These are phyloP conservation scores for Hemicentrotus pulcherrimus DNA, from an alignment of 35 echinoderm and acorn worm species.

Conservation along the genomic window DNA sequence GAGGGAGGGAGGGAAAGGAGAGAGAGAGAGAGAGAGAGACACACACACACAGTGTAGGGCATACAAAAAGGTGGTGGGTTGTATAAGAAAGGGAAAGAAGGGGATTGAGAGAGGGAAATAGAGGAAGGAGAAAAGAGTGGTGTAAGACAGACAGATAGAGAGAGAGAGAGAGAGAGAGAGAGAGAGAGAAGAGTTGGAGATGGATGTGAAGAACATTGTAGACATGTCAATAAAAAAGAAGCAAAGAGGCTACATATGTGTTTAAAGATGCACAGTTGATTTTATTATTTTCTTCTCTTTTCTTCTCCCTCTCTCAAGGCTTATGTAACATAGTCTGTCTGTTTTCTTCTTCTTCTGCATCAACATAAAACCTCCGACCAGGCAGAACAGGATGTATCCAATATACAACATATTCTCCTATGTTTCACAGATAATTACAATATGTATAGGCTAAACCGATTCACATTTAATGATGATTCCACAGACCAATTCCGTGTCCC, in stretches of 20 bases:
- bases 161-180: not conserved
- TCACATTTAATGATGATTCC: not conserved
- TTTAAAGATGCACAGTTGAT: conserved; percentile 15
- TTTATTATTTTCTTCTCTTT: conserved; percentile 13
- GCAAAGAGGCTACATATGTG: not conserved
- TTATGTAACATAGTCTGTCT: not conserved
- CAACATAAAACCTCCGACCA: not conserved
- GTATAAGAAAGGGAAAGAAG: not conserved
- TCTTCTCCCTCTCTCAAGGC: not conserved
- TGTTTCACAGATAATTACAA: conserved; percentile 1
- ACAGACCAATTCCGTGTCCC: not conserved
- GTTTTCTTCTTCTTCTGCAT: not conserved
- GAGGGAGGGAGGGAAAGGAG: not conserved
- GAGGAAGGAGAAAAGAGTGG: not conserved
- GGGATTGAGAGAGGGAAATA: not conserved
- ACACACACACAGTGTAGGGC: not conserved
- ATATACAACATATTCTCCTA: conserved; percentile 19
- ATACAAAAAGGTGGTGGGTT: not conserved
- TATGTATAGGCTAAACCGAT: conserved; percentile 12
- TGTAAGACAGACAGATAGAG: not conserved
- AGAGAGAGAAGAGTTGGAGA: not conserved
- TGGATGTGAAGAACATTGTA: too few relatives aligned
- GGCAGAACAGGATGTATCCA: not conserved
- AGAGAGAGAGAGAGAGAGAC: not conserved
- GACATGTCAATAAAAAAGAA: not conserved